Conservation (phyloP, 1,140 invertebrate genomes). For the Ceratosolen fusciceps region DNA sequence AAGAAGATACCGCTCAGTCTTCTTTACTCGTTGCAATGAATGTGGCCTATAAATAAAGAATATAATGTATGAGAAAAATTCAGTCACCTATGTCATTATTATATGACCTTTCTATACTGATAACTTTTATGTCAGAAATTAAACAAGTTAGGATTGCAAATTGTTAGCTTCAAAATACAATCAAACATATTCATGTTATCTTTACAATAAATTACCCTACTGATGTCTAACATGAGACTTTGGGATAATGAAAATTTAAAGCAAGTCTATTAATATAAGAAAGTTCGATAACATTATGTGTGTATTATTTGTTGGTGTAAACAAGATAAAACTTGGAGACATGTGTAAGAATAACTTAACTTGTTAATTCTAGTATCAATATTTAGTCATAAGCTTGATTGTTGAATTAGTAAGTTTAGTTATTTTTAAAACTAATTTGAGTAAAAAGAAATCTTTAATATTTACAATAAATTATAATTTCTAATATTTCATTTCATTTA, state of each 20-base stretch:
- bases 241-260: constrained; percentile 15
- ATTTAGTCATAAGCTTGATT: background rate
- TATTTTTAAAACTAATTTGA: background rate
- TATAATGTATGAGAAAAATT: constrained; percentile 32
- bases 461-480: too few relatives aligned
- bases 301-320: constrained; percentile 24
- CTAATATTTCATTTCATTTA: too few relatives aligned
- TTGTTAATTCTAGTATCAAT: background rate
- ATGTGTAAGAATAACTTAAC: background rate
- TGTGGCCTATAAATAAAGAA: constrained; percentile 71
- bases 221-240: constrained; percentile 1
- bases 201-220: constrained; percentile 11
- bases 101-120: constrained; percentile 4
- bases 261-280: constrained; percentile 20
- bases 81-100: constrained; percentile 3
- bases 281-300: constrained; percentile 9
- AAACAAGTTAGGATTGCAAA: constrained; percentile 4
- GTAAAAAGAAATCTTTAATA: too few relatives aligned
- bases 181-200: constrained; percentile 5
- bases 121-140: constrained; percentile 3
- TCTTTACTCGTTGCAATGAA: constrained; percentile 77
- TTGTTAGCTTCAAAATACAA: constrained; percentile 12
- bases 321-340: constrained; percentile 13
- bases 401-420: background rate
- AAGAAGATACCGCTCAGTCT: constrained; percentile 82